These are phyloP conservation scores for Schizaphis graminum DNA, from an alignment of 2,888 invertebrate species.

Conservation along the genomic window DNA sequence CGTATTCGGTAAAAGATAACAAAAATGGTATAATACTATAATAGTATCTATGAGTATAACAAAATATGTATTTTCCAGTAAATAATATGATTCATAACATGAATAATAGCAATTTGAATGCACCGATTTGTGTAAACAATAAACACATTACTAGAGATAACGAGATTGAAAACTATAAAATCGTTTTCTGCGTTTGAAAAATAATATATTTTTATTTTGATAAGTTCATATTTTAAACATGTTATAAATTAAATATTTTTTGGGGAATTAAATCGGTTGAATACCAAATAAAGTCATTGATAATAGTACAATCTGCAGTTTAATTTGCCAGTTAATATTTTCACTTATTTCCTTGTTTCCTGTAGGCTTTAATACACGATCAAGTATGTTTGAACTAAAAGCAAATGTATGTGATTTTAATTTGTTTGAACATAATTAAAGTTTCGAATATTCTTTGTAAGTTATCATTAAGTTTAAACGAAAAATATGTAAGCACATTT, in stretches of 20 bases:
- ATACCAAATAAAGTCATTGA: not conserved
- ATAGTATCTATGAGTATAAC: not conserved
- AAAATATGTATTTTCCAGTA: conserved; percentile 15
- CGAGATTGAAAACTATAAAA: not conserved
- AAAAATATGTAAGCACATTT: not conserved
- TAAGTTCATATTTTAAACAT: not conserved
- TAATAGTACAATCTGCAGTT: not conserved
- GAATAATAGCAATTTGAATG: not conserved
- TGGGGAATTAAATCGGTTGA: not conserved
- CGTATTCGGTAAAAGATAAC: not conserved
- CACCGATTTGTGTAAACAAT: not conserved
- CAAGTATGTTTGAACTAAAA: not conserved
- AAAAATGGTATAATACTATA: not conserved
- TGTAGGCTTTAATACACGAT: not conserved
- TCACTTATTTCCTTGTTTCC: not conserved
- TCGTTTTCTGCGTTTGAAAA: not conserved
- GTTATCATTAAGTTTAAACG: not conserved
- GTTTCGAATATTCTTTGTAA: not conserved
- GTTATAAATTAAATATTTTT: not conserved
- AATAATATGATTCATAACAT: not conserved
- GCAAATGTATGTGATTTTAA: not conserved
- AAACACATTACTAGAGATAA: not conserved
- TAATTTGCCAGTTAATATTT: not conserved
- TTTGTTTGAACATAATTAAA: not conserved
- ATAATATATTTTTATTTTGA: not conserved